phyloP scores from a whole-genome alignment of 2,888 invertebrate genomes.

The Caenorhabditis imperialis region DNA sequence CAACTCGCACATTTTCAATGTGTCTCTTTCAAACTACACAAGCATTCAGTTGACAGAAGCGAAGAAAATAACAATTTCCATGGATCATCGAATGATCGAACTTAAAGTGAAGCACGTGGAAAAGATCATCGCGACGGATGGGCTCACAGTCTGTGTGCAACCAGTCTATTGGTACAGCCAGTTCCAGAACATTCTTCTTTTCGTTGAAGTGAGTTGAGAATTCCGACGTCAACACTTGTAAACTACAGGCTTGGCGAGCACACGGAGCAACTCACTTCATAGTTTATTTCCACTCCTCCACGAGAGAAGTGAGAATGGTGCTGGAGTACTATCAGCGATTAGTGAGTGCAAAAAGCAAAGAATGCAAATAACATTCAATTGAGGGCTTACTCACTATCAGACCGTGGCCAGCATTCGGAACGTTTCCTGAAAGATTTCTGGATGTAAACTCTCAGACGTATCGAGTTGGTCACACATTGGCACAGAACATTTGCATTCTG shows the following conservation, averaged over 20 bases:
- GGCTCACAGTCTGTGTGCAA: slow-evolving; percentile 63
- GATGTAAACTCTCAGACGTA: slow-evolving; percentile 52
- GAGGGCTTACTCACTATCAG: slow-evolving; percentile 22
- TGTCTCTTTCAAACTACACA: slow-evolving; percentile 1
- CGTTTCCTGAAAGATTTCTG: slow-evolving; percentile 14
- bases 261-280: slow-evolving; percentile 62
- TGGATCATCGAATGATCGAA: too few species aligned
- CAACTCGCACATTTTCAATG: slow-evolving; percentile 50
- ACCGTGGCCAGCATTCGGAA: slow-evolving; percentile 42
- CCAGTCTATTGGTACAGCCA: slow-evolving; percentile 67
- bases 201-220: too few species aligned
- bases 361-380: too few species aligned
- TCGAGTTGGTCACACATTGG: slow-evolving; percentile 65
- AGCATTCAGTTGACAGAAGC: neutral
- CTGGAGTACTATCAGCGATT: slow-evolving; percentile 52
- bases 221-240: too few species aligned
- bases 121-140: slow-evolving; percentile 16
- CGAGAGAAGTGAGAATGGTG: slow-evolving; percentile 36
- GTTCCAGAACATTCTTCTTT: slow-evolving; percentile 58
- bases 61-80: neutral
- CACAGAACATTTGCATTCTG: slow-evolving; percentile 64
- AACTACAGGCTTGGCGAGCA: slow-evolving; percentile 63
- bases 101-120: neutral
- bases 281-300: slow-evolving; percentile 62
- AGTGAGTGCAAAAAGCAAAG: slow-evolving; percentile 12